These are phyloP conservation scores for Pantherophis guttatus DNA, from an alignment of 2,113 vertebrate species.

Conservation along the genomic window DNA sequence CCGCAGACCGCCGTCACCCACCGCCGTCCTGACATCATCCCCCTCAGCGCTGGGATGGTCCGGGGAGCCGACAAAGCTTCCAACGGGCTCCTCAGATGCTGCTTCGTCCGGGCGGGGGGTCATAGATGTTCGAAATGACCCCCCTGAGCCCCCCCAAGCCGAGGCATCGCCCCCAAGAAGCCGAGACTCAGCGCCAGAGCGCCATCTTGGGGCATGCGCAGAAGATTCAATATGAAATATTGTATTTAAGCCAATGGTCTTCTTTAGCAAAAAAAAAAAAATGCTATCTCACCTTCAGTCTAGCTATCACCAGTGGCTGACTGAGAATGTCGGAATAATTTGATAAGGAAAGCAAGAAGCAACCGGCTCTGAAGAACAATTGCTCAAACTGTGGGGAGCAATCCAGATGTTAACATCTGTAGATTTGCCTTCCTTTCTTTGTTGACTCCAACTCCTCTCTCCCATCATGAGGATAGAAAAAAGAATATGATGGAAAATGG, in stretches of 20 bases:
- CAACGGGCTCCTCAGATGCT: too few relatives aligned
- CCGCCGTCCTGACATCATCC: too few relatives aligned
- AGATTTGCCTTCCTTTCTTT: neutral
- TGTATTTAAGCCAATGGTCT: neutral
- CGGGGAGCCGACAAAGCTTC: too few relatives aligned
- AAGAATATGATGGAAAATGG: neutral
- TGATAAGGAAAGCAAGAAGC: neutral
- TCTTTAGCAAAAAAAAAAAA: neutral
- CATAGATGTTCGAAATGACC: too few relatives aligned
- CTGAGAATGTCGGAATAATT: neutral
- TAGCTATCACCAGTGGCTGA: neutral
- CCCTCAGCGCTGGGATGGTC: too few relatives aligned
- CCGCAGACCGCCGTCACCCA: too few relatives aligned
- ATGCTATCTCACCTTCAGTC: neutral
- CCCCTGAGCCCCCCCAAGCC: too few relatives aligned
- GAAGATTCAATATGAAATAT: too few relatives aligned
- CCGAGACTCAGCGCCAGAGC: too few relatives aligned
- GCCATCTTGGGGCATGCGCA: too few relatives aligned
- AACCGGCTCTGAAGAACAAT: neutral
- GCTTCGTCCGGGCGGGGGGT: too few relatives aligned
- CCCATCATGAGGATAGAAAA: neutral
- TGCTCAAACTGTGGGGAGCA: neutral
- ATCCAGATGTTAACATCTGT: neutral
- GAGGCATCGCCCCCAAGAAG: too few relatives aligned
- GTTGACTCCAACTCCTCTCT: neutral